A percentile compares a stretch with the other conserved stretches of the same genome.
Evolutionary conservation across 2,888 invertebrate species (phyloP).

Genomic region (Taphrorychus bicolor): DNA sequence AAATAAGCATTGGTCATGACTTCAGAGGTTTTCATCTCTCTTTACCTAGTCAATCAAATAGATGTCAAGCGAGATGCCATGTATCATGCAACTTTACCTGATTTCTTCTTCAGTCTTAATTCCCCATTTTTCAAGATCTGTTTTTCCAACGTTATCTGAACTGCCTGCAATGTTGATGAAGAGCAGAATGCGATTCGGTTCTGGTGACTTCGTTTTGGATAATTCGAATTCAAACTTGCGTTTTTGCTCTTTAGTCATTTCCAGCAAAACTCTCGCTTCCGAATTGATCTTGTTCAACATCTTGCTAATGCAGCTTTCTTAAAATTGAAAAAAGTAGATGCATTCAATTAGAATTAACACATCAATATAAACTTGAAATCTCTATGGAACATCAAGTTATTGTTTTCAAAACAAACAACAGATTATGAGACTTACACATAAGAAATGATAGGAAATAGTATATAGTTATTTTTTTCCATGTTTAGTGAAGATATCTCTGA

Average conservation of each 20-base stretch:
- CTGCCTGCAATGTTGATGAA: constrained; percentile 36
- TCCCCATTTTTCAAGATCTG: constrained; percentile 13
- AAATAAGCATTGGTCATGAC: no score
- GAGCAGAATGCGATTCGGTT: constrained; percentile 38
- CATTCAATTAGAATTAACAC: no score
- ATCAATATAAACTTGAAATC: no score
- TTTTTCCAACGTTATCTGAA: constrained; percentile 22
- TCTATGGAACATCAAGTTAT: no score
- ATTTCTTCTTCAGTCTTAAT: constrained; percentile 29
- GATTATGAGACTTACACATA: no score
- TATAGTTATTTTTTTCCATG: no score
- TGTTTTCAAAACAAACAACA: no score
- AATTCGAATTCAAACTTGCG: constrained; percentile 45
- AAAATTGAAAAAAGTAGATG: constrained; percentile 3
- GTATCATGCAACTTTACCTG: constrained; percentile 20
- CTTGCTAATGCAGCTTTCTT: constrained; percentile 33
- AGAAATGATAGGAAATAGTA: no score
- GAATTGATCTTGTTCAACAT: constrained; percentile 48
- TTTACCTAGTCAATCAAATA: background rate
- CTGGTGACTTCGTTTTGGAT: constrained; percentile 34
- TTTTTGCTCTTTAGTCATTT: constrained; percentile 46
- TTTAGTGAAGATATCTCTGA: no score
- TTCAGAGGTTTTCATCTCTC: no score
- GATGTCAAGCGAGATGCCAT: no score
- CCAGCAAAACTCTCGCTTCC: constrained; percentile 48